phyloP scores from a whole-genome alignment of 2,113 vertebrate species.

The Coptodon bakossiorum region DNA sequence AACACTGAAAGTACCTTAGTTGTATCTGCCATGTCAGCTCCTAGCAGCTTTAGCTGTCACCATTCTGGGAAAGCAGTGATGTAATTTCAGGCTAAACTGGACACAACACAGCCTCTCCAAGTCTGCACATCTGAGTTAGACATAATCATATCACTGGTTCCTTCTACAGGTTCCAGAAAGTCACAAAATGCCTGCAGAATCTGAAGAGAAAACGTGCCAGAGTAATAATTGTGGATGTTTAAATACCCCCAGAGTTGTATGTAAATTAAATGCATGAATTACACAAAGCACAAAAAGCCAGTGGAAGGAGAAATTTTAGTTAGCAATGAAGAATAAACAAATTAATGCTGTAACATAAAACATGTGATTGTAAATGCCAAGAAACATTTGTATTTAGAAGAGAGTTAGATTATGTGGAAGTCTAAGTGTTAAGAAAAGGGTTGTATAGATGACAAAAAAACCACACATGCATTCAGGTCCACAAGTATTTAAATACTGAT shows the following conservation, averaged over 20 bases:
- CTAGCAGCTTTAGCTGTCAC: not conserved
- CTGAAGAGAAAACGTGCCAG: not conserved
- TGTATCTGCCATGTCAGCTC: not conserved
- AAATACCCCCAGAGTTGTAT: not conserved
- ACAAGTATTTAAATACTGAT: not conserved
- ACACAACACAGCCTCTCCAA: not conserved
- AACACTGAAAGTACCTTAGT: not conserved
- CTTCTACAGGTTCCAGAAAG: not conserved
- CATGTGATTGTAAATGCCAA: not conserved
- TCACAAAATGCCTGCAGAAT: not conserved
- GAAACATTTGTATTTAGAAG: not conserved
- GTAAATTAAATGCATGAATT: not conserved
- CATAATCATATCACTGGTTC: not conserved
- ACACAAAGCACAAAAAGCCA: not conserved
- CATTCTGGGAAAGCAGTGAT: not conserved
- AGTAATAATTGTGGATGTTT: not conserved
- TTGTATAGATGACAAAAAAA: not conserved
- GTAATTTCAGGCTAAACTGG: not conserved
- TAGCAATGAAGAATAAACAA: not conserved
- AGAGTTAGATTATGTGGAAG: not conserved
- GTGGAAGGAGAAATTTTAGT: not conserved
- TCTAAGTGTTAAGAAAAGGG: not conserved
- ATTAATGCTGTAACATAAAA: not conserved
- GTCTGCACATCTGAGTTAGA: not conserved
- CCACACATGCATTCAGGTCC: not conserved